Percentiles rank a stretch among this genome's conserved stretches.
These are phyloP conservation scores for Corvus cornix DNA, from an alignment of 2,113 vertebrate genomes.

Conservation along the genomic window DNA sequence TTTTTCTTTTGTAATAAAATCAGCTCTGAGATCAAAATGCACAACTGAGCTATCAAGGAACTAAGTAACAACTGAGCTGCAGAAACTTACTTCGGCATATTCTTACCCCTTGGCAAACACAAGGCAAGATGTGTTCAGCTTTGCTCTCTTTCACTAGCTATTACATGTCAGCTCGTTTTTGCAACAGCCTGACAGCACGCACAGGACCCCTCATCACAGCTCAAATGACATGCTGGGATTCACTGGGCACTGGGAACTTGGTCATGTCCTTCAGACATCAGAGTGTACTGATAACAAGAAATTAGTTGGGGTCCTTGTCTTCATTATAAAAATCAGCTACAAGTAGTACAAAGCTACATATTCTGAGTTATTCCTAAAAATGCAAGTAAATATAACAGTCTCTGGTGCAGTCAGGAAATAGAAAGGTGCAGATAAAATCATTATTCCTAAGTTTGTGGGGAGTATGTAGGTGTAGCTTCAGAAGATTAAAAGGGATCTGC, in stretches of 20 bases:
- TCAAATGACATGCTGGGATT: neutral
- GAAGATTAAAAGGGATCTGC: neutral
- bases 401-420: neutral
- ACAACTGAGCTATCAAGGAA: neutral
- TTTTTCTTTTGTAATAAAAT: conserved; percentile 16
- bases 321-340: neutral
- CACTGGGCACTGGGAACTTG: neutral
- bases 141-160: neutral
- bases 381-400: neutral
- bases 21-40: neutral
- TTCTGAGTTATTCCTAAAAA: neutral
- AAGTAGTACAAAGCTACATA: neutral
- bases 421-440: neutral
- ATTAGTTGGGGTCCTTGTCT: neutral
- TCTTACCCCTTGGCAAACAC: neutral
- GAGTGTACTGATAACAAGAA: neutral
- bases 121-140: neutral
- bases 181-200: neutral
- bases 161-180: neutral
- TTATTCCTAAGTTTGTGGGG: neutral
- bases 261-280: neutral
- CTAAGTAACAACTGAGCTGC: neutral
- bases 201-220: neutral
- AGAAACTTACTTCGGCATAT: neutral
- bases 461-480: neutral